Conservation (phyloP, 2,888 invertebrate genomes). For the Gymnosoma rotundatum region DNA sequence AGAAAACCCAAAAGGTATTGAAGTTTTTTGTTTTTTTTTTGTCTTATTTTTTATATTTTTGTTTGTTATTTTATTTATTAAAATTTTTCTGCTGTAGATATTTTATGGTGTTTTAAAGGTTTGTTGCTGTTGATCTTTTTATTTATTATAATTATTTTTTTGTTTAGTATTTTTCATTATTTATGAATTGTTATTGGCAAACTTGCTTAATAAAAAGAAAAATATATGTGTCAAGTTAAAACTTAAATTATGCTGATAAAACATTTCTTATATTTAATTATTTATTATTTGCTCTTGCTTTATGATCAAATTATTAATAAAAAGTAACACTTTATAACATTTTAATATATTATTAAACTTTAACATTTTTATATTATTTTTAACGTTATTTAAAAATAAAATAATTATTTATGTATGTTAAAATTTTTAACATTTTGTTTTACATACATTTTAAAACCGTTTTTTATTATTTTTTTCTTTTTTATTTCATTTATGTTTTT, state of each 20-base stretch:
- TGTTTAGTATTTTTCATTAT: background rate
- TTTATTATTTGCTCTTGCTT: background rate
- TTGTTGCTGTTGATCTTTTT: conserved; percentile 16
- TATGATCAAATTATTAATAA: background rate
- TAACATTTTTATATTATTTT: too few species aligned
- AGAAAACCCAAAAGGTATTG: conserved; percentile 19
- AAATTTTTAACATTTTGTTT: too few species aligned
- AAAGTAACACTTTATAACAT: too few species aligned
- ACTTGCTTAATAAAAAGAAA: conserved; percentile 8
- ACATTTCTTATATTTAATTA: conserved; percentile 41
- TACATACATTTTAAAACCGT: too few species aligned
- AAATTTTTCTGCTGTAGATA: conserved; percentile 3
- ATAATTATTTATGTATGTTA: too few species aligned
- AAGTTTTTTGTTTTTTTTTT: background rate
- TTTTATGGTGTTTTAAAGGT: conserved; percentile 16
- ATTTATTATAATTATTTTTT: conserved; percentile 2
- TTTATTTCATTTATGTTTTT: too few species aligned
- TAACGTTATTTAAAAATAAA: too few species aligned
- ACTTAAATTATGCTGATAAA: conserved; percentile 77
- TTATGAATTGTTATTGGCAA: conserved; percentile 22
- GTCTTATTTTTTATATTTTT: conserved; percentile 17
- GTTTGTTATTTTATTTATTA: conserved; percentile 42
- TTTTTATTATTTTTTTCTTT: too few species aligned
- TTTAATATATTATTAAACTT: too few species aligned
- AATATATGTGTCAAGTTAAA: conserved; percentile 70